phyloP scores from a whole-genome alignment of 1,140 invertebrate genomes.

The Pristionchus pacificus region DNA sequence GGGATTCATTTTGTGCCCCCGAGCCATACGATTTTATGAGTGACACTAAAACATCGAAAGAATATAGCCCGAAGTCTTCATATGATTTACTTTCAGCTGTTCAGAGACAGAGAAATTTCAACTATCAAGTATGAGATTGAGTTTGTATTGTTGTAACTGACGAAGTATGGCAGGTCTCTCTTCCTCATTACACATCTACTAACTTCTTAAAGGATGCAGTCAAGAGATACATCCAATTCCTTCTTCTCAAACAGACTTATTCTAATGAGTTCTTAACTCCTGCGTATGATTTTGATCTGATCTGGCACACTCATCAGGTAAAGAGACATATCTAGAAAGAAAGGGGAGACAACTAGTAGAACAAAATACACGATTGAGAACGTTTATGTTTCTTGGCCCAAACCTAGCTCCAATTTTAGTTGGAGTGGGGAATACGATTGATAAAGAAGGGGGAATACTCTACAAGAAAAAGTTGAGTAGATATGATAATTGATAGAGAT shows the following conservation, averaged over 20 bases:
- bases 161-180: conserved; percentile 59
- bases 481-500: conserved; percentile 22
- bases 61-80: conserved; percentile 45
- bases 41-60: conserved; percentile 8
- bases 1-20: conserved; percentile 51
- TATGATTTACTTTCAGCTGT: conserved; percentile 59
- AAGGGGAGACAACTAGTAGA: too few species aligned
- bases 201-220: conserved; percentile 59
- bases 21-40: conserved; percentile 50
- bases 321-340: too few species aligned
- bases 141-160: not conserved
- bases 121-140: conserved; percentile 58
- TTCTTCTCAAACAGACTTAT: conserved; percentile 59
- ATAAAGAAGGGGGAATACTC: not conserved
- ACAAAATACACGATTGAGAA: not conserved
- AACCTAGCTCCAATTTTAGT: not conserved
- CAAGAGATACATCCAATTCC: conserved; percentile 61
- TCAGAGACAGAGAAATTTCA: conserved; percentile 58
- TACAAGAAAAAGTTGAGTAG: not conserved
- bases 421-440: not conserved
- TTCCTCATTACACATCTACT: conserved; percentile 60
- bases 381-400: not conserved
- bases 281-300: conserved; percentile 62
- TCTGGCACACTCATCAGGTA: conserved; percentile 62
- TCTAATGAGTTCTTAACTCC: conserved; percentile 60